Conservation (phyloP, 2,797 vertebrate species). For the Sparus aurata region DNA sequence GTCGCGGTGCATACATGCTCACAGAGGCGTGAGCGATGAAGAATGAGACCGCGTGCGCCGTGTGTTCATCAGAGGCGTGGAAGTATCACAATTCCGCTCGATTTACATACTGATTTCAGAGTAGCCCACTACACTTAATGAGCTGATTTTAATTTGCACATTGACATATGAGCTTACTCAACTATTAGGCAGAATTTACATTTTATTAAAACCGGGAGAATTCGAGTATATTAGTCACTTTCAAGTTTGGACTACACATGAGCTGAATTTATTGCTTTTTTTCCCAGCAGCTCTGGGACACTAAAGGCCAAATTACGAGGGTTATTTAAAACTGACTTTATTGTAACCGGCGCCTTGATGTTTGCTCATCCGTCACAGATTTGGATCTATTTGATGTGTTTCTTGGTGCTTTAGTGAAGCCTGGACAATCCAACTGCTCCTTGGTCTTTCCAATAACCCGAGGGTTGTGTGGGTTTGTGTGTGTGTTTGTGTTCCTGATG, state of each 20-base stretch:
- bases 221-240: constrained; percentile 51
- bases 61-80: constrained; percentile 30
- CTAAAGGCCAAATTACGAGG: constrained; percentile 40
- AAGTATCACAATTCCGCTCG: constrained; percentile 37
- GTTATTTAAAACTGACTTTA: constrained; percentile 25
- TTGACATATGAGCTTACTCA: constrained; percentile 61
- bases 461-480: constrained; percentile 54
- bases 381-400: constrained; percentile 65
- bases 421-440: constrained; percentile 63
- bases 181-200: constrained; percentile 57
- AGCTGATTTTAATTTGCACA: constrained; percentile 68
- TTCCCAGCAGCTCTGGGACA: constrained; percentile 34
- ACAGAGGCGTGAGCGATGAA: constrained; percentile 7
- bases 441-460: constrained; percentile 69
- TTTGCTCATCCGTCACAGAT: constrained; percentile 53
- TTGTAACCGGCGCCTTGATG: constrained; percentile 41
- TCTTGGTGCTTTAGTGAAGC: constrained; percentile 59
- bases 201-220: constrained; percentile 60
- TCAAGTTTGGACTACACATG: constrained; percentile 27
- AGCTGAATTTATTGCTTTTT: constrained; percentile 50
- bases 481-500: constrained; percentile 58
- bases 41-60: constrained; percentile 3
- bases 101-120: constrained; percentile 65
- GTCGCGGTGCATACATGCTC: constrained; percentile 10
- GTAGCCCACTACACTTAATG: constrained; percentile 60